These are phyloP conservation scores for Blera fallax DNA, from an alignment of 2,888 invertebrate genomes.

Conservation along the genomic window DNA sequence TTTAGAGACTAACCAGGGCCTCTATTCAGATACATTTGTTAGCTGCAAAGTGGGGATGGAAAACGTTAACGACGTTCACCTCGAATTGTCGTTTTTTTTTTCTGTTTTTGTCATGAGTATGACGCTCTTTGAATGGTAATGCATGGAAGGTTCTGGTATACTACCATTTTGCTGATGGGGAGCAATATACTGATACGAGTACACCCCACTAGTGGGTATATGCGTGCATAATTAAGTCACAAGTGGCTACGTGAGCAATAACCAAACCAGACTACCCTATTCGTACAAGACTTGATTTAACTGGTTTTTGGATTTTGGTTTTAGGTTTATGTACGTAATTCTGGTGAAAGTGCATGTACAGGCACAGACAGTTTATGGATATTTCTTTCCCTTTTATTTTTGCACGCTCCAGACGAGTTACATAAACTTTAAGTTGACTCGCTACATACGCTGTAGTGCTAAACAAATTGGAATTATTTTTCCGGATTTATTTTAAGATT, in stretches of 20 bases:
- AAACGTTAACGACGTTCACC: not conserved
- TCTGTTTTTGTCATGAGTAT: not conserved
- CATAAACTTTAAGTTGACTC: not conserved
- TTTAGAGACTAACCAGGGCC: conserved; percentile 16
- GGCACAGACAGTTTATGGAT: not conserved
- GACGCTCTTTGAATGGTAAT: not conserved
- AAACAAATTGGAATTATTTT: too few relatives aligned
- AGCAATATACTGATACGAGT: not conserved
- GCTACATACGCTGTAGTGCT: too few relatives aligned
- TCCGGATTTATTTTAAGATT: too few relatives aligned
- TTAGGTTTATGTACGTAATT: not conserved
- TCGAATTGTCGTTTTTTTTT: too few relatives aligned
- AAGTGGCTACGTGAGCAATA: not conserved
- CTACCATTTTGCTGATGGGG: not conserved
- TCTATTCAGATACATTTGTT: not conserved
- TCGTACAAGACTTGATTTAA: not conserved
- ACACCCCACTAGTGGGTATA: not conserved
- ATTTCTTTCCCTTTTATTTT: not conserved
- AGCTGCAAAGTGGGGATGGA: not conserved
- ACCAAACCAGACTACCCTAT: not conserved
- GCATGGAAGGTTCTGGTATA: not conserved
- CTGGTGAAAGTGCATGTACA: conserved; percentile 12
- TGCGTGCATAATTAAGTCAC: not conserved
- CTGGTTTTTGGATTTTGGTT: not conserved
- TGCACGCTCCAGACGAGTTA: not conserved